Percentiles rank a stretch among this genome's conserved stretches.
These are phyloP conservation scores for Peucedramus taeniatus DNA, from an alignment of 2,113 vertebrate genomes.

Conservation along the genomic window DNA sequence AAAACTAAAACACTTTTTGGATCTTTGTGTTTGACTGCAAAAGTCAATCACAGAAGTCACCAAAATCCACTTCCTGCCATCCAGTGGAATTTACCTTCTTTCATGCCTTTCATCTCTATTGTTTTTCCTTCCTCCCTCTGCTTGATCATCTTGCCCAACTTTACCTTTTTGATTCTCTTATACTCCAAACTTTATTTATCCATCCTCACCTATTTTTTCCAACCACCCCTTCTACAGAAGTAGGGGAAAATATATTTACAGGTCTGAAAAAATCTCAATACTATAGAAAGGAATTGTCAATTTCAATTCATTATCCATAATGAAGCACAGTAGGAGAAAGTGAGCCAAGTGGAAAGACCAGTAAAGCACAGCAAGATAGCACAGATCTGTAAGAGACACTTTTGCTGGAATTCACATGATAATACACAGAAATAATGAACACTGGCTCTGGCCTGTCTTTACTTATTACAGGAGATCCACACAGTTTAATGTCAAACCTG, in stretches of 20 bases:
- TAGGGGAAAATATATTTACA: neutral
- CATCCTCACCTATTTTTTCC: neutral
- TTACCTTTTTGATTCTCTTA: neutral
- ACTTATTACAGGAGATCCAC: neutral
- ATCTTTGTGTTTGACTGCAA: neutral
- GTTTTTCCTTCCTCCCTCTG: neutral
- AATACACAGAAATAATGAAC: neutral
- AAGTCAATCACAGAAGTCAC: neutral
- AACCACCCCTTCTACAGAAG: neutral
- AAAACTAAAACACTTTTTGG: neutral
- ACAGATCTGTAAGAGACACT: neutral
- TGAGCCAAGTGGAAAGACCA: neutral
- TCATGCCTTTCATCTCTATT: neutral
- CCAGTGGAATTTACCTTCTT: neutral
- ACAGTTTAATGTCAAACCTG: neutral
- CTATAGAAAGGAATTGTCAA: neutral
- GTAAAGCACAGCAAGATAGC: neutral
- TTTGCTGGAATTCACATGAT: neutral
- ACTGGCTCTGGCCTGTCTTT: neutral
- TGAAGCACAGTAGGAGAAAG: neutral
- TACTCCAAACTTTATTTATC: neutral
- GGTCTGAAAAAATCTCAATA: neutral
- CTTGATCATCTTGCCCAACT: neutral
- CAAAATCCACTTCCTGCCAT: neutral
- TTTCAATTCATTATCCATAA: neutral